Conservation (phyloP, 2,113 vertebrate genomes). For the Jacana jacana region DNA sequence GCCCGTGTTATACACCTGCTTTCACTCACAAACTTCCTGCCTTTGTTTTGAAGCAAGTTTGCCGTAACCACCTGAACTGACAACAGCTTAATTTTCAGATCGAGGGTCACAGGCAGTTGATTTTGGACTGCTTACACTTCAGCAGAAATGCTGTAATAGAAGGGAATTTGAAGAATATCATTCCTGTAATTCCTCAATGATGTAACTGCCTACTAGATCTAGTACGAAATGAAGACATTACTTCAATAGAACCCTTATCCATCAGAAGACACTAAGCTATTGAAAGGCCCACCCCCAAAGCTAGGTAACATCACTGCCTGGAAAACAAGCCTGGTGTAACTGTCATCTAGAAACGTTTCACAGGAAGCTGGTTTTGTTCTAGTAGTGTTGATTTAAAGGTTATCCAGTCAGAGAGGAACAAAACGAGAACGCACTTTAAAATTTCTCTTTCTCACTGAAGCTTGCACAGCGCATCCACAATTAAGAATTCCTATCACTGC, state of each 20-base stretch:
- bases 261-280: background rate
- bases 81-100: background rate
- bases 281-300: background rate
- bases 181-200: background rate
- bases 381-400: constrained; percentile 69
- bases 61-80: background rate
- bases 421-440: constrained; percentile 61
- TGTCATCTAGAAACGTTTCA: constrained; percentile 20
- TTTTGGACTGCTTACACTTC: background rate
- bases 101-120: background rate
- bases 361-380: constrained; percentile 41
- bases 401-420: constrained; percentile 57
- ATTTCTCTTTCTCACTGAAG: constrained; percentile 57
- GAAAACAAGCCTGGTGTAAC: background rate
- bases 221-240: background rate
- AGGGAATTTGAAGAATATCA: background rate
- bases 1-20: background rate
- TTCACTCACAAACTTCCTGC: background rate
- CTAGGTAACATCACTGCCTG: background rate
- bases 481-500: constrained; percentile 81
- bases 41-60: background rate
- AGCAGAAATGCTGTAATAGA: background rate
- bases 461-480: constrained; percentile 66
- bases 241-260: background rate
- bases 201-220: background rate